Conservation (phyloP, 92 coral and sea anemone species). For the Muricea muricata region DNA sequence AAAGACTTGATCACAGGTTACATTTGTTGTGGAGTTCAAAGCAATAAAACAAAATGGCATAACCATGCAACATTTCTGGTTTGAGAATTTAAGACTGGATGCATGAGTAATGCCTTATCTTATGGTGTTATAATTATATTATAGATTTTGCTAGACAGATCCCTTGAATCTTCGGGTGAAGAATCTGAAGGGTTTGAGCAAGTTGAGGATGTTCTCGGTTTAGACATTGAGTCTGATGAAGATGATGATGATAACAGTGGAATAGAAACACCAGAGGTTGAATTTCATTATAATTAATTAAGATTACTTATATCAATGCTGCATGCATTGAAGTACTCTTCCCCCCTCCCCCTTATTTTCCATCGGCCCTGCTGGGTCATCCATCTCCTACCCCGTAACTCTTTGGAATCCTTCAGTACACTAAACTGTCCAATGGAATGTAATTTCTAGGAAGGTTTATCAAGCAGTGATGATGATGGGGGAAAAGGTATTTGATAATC, state of each 20-base stretch:
- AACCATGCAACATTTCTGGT: not conserved
- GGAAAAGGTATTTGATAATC: conserved; percentile 28
- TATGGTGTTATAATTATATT: not conserved
- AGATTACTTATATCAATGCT: too few species aligned
- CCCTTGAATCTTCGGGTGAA: conserved; percentile 25
- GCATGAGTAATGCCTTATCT: too few species aligned
- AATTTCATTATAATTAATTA: too few species aligned
- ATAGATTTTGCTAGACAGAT: conserved; percentile 49
- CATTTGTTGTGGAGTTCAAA: too few species aligned
- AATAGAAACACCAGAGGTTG: conserved; percentile 50
- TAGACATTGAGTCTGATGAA: conserved; percentile 68
- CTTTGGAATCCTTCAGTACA: too few species aligned
- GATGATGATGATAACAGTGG: conserved; percentile 55
- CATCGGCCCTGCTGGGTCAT: too few species aligned
- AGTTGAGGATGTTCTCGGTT: conserved; percentile 71
- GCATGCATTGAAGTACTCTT: too few species aligned
- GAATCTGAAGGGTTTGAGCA: conserved; percentile 65
- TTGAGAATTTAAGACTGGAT: not conserved
- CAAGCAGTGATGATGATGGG: conserved; percentile 39
- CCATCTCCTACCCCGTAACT: too few species aligned
- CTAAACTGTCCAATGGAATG: too few species aligned
- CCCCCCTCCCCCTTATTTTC: too few species aligned
- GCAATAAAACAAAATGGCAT: too few species aligned
- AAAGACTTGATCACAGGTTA: too few species aligned
- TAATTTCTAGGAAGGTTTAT: conserved; percentile 35